Evolutionary conservation across 1,140 invertebrate species (phyloP), one percentile per base, ranked within the genome.

Genomic region (Solenopsis fugax): DNA sequence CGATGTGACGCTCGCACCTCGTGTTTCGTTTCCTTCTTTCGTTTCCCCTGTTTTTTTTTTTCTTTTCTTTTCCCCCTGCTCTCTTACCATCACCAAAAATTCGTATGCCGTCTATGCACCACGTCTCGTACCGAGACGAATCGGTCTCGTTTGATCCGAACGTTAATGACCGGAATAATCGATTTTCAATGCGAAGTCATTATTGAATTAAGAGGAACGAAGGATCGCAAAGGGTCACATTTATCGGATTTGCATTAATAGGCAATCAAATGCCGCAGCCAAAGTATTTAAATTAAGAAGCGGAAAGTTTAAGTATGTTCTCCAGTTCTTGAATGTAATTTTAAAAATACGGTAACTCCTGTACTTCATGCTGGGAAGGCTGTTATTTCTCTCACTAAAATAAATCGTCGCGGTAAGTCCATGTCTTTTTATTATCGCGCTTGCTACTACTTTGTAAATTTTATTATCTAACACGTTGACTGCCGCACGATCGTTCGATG

Each of bases 61-160:
- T 21, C 56, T 41, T 18, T 10, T 48, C 10, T 29, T 9, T 24
- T 3, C 34, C 2, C 12, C 4, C 4, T 13, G 24, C 50, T 52
- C 37, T n/a, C 16, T 54, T 7, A 37, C 29, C 64, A 34, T 54
- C 7, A 37, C 29, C 64, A 34, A 84, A 60, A 75, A 84, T 84
- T 73, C 54, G 45, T 62, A 73, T 75, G 54, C 65, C 54, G 56
- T 37, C 80, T 81, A 81, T 71, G 24, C n/a, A 73, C 16, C 9
- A 24, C 6, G 13, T 48, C 77, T 80, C 29, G 77, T 62, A 75
- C 37, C 80, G 80, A 75, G 29, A 75, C 29, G 69, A 84, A 62
- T 62, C 54, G 9, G 80, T 62, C 69, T 73, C 54, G 54, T 73
- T 75, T 50, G 80, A 75, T 73, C 80, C 69, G 69, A 73, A 84